Base-by-base conservation (phyloP, 2,888 invertebrate genomes). In the Apodemia hepburni region DNA sequence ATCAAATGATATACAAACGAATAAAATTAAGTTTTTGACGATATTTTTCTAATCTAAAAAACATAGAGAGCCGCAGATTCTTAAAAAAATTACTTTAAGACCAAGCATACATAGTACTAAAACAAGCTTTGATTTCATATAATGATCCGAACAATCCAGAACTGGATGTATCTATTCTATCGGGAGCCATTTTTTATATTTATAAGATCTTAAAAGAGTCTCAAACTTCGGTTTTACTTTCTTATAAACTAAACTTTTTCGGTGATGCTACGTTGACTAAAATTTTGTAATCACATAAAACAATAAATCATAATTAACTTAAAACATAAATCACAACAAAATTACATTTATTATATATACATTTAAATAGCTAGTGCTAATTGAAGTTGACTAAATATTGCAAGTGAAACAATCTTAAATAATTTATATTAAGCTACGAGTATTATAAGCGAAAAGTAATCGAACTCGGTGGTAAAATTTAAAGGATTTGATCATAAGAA, bases 391-490 rank as follows among this genome's bases (percentile, higher is more conserved):
- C 88, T 87, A 87, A 73, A 77, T 49, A 71, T 77, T 77, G 80
- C 76, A 77, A 61, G 77, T 85, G 87, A 85, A 81, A 61, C 74
- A 77, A 80, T 80, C 59, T 62, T 67, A 69, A 67, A 60, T 65
- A 70, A 78, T 70, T 70, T 73, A 75, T 67, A 71, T 51, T 51
- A 51, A 71, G 65, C 72, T 66, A 77, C 84, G 88, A 88, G 88
- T 88, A 89, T 88, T 87, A 64, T 62, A 68, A 79, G 75, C 71
- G 70, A 70, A 76, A 73, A 71, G 68, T 72, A 76, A 75, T 74
- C 74, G 75, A 77, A 79, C 78, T 82, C 86, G 87, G 87, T 86
- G 85, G 87, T 86, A 81, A 78, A 75, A 74, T 69, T 76, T 47
- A 38, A 3, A 38, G 12, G 38, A 38, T 35, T 35, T 35, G 35